Evolutionary conservation across 2,888 invertebrate genomes (phyloP).

Genomic region (Macrosiphum euphorbiae): DNA sequence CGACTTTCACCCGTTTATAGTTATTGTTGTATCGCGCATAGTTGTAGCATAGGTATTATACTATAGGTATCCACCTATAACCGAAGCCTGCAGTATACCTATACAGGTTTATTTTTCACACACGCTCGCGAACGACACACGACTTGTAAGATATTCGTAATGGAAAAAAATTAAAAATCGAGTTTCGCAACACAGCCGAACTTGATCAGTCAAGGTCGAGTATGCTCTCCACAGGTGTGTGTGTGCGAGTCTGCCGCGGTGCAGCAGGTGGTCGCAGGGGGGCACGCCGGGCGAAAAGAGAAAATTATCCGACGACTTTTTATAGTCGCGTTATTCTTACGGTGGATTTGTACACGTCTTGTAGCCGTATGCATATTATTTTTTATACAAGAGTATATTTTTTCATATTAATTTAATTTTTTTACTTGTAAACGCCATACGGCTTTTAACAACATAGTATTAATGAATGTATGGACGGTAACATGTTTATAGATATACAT

Average conservation of each 20-base stretch:
- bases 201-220: conserved; percentile 10
- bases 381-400: no score
- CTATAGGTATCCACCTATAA: no score
- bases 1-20: background rate
- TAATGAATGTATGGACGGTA: no score
- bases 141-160: background rate
- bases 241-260: background rate
- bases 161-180: background rate
- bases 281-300: background rate
- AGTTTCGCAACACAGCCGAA: background rate
- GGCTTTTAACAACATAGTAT: no score
- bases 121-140: background rate
- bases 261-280: background rate
- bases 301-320: background rate
- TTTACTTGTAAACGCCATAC: no score
- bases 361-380: background rate
- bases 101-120: background rate
- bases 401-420: no score
- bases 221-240: background rate
- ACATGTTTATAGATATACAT: no score
- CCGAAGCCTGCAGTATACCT: no score
- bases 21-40: background rate
- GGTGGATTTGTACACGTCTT: background rate
- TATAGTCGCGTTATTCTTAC: background rate
- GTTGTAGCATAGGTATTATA: background rate